Evolutionary conservation across 2,888 invertebrate species (phyloP), one percentile per base, ranked within the genome.

Genomic region (Pteria penguin): DNA sequence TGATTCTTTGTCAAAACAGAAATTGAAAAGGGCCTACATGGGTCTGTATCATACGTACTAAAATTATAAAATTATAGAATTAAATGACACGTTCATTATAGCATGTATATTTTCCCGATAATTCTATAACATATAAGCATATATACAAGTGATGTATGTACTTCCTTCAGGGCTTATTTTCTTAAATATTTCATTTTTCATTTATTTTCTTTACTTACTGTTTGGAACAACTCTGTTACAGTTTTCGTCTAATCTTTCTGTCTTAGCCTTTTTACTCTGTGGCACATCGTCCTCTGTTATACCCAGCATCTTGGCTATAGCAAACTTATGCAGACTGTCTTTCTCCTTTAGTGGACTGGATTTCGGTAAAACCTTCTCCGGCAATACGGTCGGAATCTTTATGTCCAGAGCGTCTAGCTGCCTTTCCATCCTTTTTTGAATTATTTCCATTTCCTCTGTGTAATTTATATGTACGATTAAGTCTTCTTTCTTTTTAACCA

Each of bases 271-370:
- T 18, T 45, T 45, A 18, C 11, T 26, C 22, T 26, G 14, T 5
- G 33, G 27, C 18, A 22, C 45, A 11, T 65, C 65, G 8, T 65
- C 65, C 18, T 65, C 65, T 26, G 33, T 31, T 22, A 68, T 57
- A 18, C 55, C 68, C 5, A 68, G 33, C 68, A 68, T 68, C 26
- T 55, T 57, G 5, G 32, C 22, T 26, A 68, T 68, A 2, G 68
- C 55, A 32, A 68, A 68, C 33, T 68, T 68, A 33, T 68, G 68
- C 11, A 68, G 57, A 57, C 68, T 68, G 57, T 68, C 57, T 22
- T 31, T 68, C 24, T 68, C 68, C 29, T 57, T 68, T 4, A 57
- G 68, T 18, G n/a, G n/a, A n/a, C n/a, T n/a, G n/a, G n/a, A n/a
- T n/a, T n/a, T n/a, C n/a, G n/a, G n/a, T n/a, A n/a, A n/a, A 14